These are phyloP conservation scores for Ethmia dodecea DNA, from an alignment of 2,888 invertebrate species.

Conservation along the genomic window DNA sequence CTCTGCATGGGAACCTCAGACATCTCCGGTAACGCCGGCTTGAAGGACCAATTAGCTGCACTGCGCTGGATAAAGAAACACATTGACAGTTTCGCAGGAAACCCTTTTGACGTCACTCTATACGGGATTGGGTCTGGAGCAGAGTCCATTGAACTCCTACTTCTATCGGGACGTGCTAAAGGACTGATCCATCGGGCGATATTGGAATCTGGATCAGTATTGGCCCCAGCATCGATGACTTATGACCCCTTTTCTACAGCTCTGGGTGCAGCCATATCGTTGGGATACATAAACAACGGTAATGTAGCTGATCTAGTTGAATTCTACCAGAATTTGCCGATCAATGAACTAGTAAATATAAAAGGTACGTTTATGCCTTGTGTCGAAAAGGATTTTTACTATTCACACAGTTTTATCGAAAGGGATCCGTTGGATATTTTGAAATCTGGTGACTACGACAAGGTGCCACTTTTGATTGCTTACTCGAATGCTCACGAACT, in stretches of 20 bases:
- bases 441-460: slow-evolving; percentile 32
- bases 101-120: slow-evolving; percentile 48
- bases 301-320: slow-evolving; percentile 28
- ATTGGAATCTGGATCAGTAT: slow-evolving; percentile 54
- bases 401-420: slow-evolving; percentile 33
- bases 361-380: slow-evolving; percentile 44
- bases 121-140: slow-evolving; percentile 61
- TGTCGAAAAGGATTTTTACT: slow-evolving; percentile 35
- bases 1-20: slow-evolving; percentile 46
- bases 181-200: slow-evolving; percentile 54
- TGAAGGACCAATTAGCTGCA: slow-evolving; percentile 63
- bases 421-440: slow-evolving; percentile 44
- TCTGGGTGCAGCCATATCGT: slow-evolving; percentile 47
- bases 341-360: slow-evolving; percentile 26
- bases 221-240: slow-evolving; percentile 45
- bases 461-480: slow-evolving; percentile 46
- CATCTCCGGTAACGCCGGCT: slow-evolving; percentile 57
- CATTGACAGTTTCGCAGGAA: slow-evolving; percentile 56
- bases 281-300: slow-evolving; percentile 52
- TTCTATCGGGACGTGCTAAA: slow-evolving; percentile 42
- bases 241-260: slow-evolving; percentile 43
- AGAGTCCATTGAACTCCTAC: slow-evolving; percentile 45
- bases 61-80: slow-evolving; percentile 64
- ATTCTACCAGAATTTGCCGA: slow-evolving; percentile 35
- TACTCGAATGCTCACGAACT: slow-evolving; percentile 36